Conservation (phyloP, 1,140 invertebrate genomes). For the Anoplolepis gracilipes region DNA sequence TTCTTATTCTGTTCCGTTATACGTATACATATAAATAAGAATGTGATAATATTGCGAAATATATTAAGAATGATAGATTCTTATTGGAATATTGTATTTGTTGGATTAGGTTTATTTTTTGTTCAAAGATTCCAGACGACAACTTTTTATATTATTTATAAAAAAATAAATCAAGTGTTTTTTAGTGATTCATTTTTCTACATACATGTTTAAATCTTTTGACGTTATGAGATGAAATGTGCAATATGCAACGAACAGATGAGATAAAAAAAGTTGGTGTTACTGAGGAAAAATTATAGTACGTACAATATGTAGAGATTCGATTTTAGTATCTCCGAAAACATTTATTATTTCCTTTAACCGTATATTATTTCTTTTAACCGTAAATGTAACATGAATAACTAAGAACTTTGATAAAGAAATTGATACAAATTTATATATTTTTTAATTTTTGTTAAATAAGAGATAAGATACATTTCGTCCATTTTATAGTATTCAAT, state of each 20-base stretch:
- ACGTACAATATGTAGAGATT: slow-evolving; percentile 10
- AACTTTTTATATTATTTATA: background rate
- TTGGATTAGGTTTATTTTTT: too few species aligned
- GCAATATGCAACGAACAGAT: slow-evolving; percentile 12
- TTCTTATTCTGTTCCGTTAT: too few species aligned
- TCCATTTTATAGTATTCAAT: too few species aligned
- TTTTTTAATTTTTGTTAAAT: too few species aligned
- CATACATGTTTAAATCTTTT: background rate
- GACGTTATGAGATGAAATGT: slow-evolving; percentile 9
- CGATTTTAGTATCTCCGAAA: slow-evolving; percentile 17
- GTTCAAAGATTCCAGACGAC: background rate
- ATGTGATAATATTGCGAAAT: background rate
- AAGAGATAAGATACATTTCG: too few species aligned
- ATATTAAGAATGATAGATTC: background rate
- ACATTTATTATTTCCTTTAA: slow-evolving; percentile 33
- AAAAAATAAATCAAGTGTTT: background rate
- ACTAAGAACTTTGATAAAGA: background rate
- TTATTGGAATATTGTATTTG: background rate
- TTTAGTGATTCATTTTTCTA: background rate
- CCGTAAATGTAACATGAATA: background rate
- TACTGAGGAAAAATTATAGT: slow-evolving; percentile 24
- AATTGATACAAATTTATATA: background rate
- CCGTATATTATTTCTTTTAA: too few species aligned
- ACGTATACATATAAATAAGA: background rate
- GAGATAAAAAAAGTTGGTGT: background rate